Evolutionary conservation across 2,888 invertebrate species (phyloP).

Genomic region (Coleophora deauratella): DNA sequence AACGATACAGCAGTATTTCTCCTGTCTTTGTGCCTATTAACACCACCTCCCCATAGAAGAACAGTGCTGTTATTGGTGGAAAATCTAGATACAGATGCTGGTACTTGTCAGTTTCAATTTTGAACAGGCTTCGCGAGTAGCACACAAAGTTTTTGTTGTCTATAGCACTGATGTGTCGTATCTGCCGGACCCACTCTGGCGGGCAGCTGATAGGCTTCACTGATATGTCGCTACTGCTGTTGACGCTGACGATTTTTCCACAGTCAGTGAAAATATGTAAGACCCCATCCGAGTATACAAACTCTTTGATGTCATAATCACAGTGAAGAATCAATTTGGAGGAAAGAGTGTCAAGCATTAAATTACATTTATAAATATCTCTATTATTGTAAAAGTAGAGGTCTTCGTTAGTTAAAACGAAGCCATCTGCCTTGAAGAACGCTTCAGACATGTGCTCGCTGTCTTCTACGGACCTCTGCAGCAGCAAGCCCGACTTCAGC

Average conservation of each 20-base stretch:
- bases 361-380: slow-evolving; percentile 42
- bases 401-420: slow-evolving; percentile 31
- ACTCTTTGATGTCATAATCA: slow-evolving; percentile 46
- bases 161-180: slow-evolving; percentile 41
- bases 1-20: slow-evolving; percentile 46
- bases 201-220: slow-evolving; percentile 37
- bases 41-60: slow-evolving; percentile 52
- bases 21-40: slow-evolving; percentile 44
- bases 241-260: slow-evolving; percentile 42
- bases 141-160: slow-evolving; percentile 51
- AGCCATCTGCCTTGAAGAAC: slow-evolving; percentile 46
- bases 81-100: slow-evolving; percentile 53
- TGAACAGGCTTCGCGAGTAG: slow-evolving; percentile 51
- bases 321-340: slow-evolving; percentile 35
- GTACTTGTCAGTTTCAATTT: slow-evolving; percentile 48
- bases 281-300: slow-evolving; percentile 31
- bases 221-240: slow-evolving; percentile 21
- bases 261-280: slow-evolving; percentile 47
- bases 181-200: slow-evolving; percentile 47
- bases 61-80: slow-evolving; percentile 48
- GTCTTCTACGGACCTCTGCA: slow-evolving; percentile 41
- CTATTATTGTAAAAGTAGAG: slow-evolving; percentile 41
- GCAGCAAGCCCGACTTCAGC: slow-evolving; percentile 36
- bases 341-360: slow-evolving; percentile 28
- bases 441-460: slow-evolving; percentile 30